Evolutionary conservation across 1,140 invertebrate species (phyloP), one percentile per base, ranked within the genome.

Genomic region (Zaprionus ornatus): DNA sequence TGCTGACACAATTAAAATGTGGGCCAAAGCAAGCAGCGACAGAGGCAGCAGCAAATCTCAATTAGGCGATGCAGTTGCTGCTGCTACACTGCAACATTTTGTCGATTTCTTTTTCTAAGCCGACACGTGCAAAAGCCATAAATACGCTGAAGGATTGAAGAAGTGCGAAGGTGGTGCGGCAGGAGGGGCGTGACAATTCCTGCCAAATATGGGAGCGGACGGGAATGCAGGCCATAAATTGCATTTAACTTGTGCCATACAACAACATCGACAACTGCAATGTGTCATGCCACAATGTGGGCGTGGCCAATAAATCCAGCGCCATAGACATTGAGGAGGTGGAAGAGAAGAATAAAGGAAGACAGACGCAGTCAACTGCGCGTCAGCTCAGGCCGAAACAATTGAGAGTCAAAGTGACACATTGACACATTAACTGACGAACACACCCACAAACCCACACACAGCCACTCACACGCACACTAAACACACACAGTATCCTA

Each of bases 401-500:
- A 80, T 80, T 77, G 74, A 77, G 77, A 77, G 69, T 62, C 70
- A 74, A 69, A 80, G 69, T 73, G 74, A 77, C 77, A 77, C 70
- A 79, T 79, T 79, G 77, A 79, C 77, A 77, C 68, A 68, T 79
- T 79, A 79, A 79, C 65, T 75, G 76, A 64, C 73, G 70, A 32
- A 50, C 57, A 42, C 67, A 65, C 64, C 23, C 37, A 52, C 62
- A 23, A 48, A 56, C 56, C 37, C 29, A 35, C 55, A 40, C 35
- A 23, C 23, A 25, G 17, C 37, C 19, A 71, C 19, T 15, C 48
- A 42, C 29, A 25, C 56, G 21, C 35, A 32, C 35, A 45, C 50
- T 7, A n/a, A 15, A 54, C 48, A 61, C 35, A 56, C 35, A 40
- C 17, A 59, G 42, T 61, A 15, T 10, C 29, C 19, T 55, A 60